Evolutionary conservation across 1,140 invertebrate genomes (phyloP).

Genomic region (Lasioglossum baleicum): DNA sequence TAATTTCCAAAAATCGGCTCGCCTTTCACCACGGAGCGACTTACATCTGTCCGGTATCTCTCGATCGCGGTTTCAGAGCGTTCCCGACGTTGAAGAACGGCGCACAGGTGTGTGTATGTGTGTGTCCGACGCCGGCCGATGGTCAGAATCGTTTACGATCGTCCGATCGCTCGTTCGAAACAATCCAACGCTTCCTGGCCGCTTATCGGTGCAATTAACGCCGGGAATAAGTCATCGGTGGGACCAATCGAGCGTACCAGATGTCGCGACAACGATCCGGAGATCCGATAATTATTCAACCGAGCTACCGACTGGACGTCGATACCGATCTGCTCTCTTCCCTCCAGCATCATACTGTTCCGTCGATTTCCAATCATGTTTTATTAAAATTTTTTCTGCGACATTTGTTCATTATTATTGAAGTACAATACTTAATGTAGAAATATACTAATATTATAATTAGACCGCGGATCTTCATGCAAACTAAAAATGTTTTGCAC

Average conservation of each 20-base stretch:
- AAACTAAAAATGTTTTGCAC: too few relatives aligned
- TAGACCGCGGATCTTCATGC: too few relatives aligned
- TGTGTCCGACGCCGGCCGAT: too few relatives aligned
- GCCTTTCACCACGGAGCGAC: not conserved
- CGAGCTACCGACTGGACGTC: not conserved
- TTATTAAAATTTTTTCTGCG: too few relatives aligned
- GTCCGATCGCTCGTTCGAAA: not conserved
- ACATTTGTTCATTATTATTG: too few relatives aligned
- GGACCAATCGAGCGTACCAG: not conserved
- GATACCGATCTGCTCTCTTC: not conserved
- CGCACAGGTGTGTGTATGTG: constrained; percentile 2
- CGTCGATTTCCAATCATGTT: not conserved
- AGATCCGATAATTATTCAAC: constrained; percentile 9
- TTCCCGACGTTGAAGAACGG: not conserved
- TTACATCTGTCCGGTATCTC: not conserved
- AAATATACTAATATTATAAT: too few relatives aligned
- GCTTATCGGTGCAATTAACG: constrained; percentile 35
- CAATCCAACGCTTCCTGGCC: not conserved
- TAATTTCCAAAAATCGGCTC: not conserved
- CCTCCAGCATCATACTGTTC: not conserved
- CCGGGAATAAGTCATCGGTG: constrained; percentile 35
- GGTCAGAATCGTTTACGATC: not conserved
- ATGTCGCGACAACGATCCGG: constrained; percentile 6
- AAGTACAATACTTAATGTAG: too few relatives aligned
- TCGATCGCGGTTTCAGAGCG: not conserved